phyloP scores from a whole-genome alignment of 1,140 invertebrate genomes.

The Bombus ignitus region DNA sequence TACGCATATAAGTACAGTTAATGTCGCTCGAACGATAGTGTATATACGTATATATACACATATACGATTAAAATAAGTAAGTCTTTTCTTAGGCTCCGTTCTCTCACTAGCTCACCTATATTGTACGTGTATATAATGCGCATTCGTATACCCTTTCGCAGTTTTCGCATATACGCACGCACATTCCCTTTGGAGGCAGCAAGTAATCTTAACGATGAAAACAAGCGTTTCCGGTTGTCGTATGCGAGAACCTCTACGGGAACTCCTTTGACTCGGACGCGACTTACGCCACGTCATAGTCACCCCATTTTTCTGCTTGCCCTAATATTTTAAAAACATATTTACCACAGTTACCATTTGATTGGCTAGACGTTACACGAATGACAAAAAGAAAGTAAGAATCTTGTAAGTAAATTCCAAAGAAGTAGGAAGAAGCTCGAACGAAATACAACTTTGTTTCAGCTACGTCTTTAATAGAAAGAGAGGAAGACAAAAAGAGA shows the following conservation, averaged over 20 bases:
- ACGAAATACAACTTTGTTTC: not conserved
- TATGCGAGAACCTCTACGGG: constrained; percentile 23
- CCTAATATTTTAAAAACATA: constrained; percentile 44
- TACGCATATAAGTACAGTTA: constrained; percentile 48
- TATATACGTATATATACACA: not conserved
- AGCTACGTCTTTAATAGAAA: not conserved
- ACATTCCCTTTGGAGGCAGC: constrained; percentile 27
- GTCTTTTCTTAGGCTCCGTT: constrained; percentile 67
- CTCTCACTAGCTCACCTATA: constrained; percentile 33
- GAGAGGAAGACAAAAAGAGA: not conserved
- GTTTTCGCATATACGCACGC: constrained; percentile 10
- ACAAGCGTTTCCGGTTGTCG: constrained; percentile 40
- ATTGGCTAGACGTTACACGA: not conserved
- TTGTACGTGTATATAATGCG: not conserved
- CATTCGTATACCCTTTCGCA: constrained; percentile 4
- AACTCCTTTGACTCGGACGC: constrained; percentile 24
- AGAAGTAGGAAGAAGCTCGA: not conserved
- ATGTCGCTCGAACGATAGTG: constrained; percentile 31
- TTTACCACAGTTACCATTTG: constrained; percentile 28
- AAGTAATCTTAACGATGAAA: constrained; percentile 31
- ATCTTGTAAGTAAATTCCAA: not conserved
- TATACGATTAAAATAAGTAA: constrained; percentile 57
- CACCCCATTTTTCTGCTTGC: constrained; percentile 2
- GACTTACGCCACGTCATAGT: constrained; percentile 16
- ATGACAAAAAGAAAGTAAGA: not conserved